phyloP scores from a whole-genome alignment of 1,140 invertebrate genomes.

The Ruditapes philippinarum region DNA sequence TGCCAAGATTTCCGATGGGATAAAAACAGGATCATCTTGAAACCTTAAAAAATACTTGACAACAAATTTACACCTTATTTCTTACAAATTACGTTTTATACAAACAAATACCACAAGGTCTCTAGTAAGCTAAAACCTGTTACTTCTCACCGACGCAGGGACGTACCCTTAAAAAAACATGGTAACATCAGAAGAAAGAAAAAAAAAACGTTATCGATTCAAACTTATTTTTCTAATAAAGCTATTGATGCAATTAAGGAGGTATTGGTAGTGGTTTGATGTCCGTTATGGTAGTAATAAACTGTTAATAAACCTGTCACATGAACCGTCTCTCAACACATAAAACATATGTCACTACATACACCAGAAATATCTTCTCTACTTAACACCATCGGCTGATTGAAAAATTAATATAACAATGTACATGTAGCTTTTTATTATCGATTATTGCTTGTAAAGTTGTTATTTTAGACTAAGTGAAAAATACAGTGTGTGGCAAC shows the following conservation, averaged over 20 bases:
- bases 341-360: slow-evolving; percentile 9
- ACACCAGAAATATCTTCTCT: background rate
- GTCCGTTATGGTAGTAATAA: background rate
- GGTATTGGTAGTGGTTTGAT: background rate
- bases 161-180: too few species aligned
- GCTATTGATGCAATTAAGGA: background rate
- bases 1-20: too few species aligned
- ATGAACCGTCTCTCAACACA: background rate
- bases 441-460: background rate
- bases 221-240: slow-evolving; percentile 1
- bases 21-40: too few species aligned
- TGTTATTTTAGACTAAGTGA: too few species aligned
- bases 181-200: too few species aligned
- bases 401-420: background rate
- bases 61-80: too few species aligned
- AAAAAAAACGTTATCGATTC: background rate
- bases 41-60: too few species aligned
- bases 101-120: too few species aligned
- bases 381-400: background rate
- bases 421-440: background rate
- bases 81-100: too few species aligned
- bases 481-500: too few species aligned
- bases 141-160: too few species aligned
- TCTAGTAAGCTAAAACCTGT: too few species aligned
- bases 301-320: slow-evolving; percentile 7